Conservation (phyloP, 2,888 invertebrate species). For the Trichopoda pennipes region DNA sequence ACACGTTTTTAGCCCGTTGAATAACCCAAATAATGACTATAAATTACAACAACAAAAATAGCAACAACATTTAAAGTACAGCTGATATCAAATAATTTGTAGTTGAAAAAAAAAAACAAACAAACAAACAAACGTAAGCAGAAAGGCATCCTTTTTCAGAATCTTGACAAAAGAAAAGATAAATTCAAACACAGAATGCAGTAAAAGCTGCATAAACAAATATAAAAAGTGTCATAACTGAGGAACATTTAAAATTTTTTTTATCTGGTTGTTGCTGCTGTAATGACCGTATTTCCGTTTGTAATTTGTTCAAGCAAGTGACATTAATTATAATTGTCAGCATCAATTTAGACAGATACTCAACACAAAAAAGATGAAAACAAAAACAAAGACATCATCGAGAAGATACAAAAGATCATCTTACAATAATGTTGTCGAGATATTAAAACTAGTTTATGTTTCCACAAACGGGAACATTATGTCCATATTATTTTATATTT, state of each 20-base stretch:
- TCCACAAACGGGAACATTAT: slow-evolving; percentile 49
- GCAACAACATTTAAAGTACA: slow-evolving; percentile 58
- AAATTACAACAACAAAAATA: slow-evolving; percentile 56
- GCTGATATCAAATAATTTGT: slow-evolving; percentile 64
- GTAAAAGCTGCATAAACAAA: slow-evolving; percentile 23
- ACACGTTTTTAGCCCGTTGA: slow-evolving; percentile 66
- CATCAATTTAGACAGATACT: slow-evolving; percentile 46
- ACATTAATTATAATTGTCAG: slow-evolving; percentile 69
- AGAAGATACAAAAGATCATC: slow-evolving; percentile 42
- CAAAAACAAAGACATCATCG: slow-evolving; percentile 64
- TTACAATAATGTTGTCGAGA: slow-evolving; percentile 38
- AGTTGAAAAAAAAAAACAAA: no score
- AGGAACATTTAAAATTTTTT: slow-evolving; percentile 36
- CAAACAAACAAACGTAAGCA: slow-evolving; percentile 42
- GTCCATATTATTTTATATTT: slow-evolving; percentile 37
- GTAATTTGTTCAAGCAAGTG: slow-evolving; percentile 68
- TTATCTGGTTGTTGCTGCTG: slow-evolving; percentile 34
- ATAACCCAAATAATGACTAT: slow-evolving; percentile 66
- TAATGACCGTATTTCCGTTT: slow-evolving; percentile 67
- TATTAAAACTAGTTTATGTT: slow-evolving; percentile 53
- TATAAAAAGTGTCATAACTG: slow-evolving; percentile 53
- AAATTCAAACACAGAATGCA: slow-evolving; percentile 12
- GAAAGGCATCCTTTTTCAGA: slow-evolving; percentile 42
- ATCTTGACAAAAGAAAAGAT: slow-evolving; percentile 40
- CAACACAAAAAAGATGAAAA: slow-evolving; percentile 27